Conservation (phyloP, 2,888 invertebrate genomes). For the Xylota segnis region DNA sequence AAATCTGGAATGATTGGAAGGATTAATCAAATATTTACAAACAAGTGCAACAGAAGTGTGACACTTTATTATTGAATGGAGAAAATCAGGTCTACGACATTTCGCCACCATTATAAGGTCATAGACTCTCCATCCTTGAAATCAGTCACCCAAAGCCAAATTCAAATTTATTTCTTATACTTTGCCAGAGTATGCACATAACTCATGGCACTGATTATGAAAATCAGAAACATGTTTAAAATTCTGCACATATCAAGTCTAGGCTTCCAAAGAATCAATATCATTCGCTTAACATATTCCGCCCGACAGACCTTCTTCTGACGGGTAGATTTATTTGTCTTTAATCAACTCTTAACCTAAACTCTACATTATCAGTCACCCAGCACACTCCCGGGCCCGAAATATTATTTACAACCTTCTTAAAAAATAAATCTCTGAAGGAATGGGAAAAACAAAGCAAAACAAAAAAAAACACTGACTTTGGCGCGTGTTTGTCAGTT, state of each 20-base stretch:
- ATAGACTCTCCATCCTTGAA: conserved; percentile 53
- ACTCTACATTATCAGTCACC: conserved; percentile 71
- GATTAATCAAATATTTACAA: too few species aligned
- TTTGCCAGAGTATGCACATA: conserved; percentile 49
- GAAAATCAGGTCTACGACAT: not conserved
- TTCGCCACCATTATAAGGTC: conserved; percentile 16
- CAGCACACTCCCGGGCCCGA: conserved; percentile 61
- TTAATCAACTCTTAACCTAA: conserved; percentile 74
- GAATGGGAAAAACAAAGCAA: not conserved
- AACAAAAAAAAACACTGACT: conserved; percentile 1
- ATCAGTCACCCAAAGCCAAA: conserved; percentile 18
- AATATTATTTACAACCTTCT: conserved; percentile 68
- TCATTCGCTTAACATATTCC: conserved; percentile 42
- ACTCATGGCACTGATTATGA: conserved; percentile 63
- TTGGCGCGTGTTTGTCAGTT: conserved; percentile 73
- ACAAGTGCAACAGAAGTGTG: too few species aligned
- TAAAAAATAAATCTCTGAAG: conserved; percentile 56
- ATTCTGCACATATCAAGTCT: conserved; percentile 56
- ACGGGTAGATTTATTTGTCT: conserved; percentile 72
- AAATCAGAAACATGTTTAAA: conserved; percentile 55
- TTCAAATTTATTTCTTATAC: conserved; percentile 20
- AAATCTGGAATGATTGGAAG: too few species aligned
- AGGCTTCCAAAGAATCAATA: conserved; percentile 60
- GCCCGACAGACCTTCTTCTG: conserved; percentile 3
- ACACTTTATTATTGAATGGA: too few species aligned